Base-by-base conservation (phyloP, 2,797 vertebrate genomes). In the Heteromormyrus szaboi region DNA sequence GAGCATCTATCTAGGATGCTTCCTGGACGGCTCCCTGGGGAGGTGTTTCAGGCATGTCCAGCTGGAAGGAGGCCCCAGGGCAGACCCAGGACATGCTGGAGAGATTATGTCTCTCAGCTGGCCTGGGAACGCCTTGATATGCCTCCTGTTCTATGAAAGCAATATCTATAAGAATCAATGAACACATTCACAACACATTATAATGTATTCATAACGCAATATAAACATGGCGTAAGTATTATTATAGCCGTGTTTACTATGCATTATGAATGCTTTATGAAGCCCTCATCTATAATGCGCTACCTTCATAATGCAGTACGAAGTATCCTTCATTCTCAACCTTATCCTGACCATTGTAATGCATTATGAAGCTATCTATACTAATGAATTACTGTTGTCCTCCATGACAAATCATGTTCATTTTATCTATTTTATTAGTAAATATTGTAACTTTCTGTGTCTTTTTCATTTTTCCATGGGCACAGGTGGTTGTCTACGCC, bases 401-500 rank as follows among this genome's bases (percentile, higher is more conserved):
- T 19, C 68, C 68, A 37, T 72, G 33, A 17, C 29, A 72, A 72
- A 72, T 37, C 29, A 72, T 72, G 68, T 41, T 37, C 2, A 17
- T 37, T 37, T 37, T 6, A 72, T 17, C 29, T 17, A 72, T 72
- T 72, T 37, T 72, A 72, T 72, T 72, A 72, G 68, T 72, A 37
- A 72, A 72, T 72, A 41, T 72, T 72, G 12, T 72, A 37, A 72
- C 68, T 72, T 72, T 37, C 4, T 81, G 37, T 81, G 76, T 44
- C 41, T 81, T 46, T 44, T 12, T 83, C 14, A 83, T 46, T 46
- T 84, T 50, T 84, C 46, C 8, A 22, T 84, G 2, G 7, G 48
- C 90, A 56, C 89, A 99, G 98, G 99, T 99, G 86, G 99, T 99
- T 90, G 98, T 99, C 91, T 99, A 99, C 65, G 99, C 99, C 25